Evolutionary conservation across 2,797 vertebrate species (phyloP).

Genomic region (Darevskia nairensis): DNA sequence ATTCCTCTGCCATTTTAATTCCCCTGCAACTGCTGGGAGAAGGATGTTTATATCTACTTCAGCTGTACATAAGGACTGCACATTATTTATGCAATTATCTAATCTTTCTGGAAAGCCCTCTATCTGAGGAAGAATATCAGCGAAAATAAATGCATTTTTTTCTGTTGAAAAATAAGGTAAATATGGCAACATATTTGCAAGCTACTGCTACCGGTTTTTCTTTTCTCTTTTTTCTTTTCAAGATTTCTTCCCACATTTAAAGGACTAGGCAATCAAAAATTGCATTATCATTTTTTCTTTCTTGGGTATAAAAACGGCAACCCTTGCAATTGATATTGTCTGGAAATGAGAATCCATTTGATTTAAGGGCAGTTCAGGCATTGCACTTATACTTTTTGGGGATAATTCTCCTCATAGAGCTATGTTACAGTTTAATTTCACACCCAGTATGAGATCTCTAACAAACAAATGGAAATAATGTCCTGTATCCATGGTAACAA

Average conservation of each 20-base stretch:
- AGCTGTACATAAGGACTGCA: background rate
- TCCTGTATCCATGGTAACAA: slow-evolving; percentile 75
- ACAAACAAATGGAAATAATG: slow-evolving; percentile 72
- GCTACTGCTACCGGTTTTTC: slow-evolving; percentile 30
- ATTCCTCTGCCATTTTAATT: background rate
- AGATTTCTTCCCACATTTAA: slow-evolving; percentile 42
- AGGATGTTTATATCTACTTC: too few species aligned
- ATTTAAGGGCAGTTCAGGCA: slow-evolving; percentile 54
- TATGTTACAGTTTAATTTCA: slow-evolving; percentile 72
- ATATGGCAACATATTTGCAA: slow-evolving; percentile 46
- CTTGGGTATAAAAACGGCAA: background rate
- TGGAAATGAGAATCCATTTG: slow-evolving; percentile 58
- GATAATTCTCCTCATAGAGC: slow-evolving; percentile 62
- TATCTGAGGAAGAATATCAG: background rate
- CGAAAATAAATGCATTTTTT: slow-evolving; percentile 43
- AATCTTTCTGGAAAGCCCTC: background rate
- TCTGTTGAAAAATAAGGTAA: slow-evolving; percentile 33
- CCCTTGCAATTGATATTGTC: slow-evolving; percentile 42
- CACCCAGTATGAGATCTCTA: slow-evolving; percentile 66
- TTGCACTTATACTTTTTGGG: slow-evolving; percentile 51
- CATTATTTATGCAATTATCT: background rate
- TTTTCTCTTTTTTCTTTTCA: slow-evolving; percentile 43
- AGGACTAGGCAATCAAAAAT: slow-evolving; percentile 34
- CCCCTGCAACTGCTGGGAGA: background rate
- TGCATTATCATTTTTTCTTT: slow-evolving; percentile 46